Evolutionary conservation across 2,888 invertebrate species (phyloP), one percentile per base, ranked within the genome.

Genomic region (Sminthurinus aureus): DNA sequence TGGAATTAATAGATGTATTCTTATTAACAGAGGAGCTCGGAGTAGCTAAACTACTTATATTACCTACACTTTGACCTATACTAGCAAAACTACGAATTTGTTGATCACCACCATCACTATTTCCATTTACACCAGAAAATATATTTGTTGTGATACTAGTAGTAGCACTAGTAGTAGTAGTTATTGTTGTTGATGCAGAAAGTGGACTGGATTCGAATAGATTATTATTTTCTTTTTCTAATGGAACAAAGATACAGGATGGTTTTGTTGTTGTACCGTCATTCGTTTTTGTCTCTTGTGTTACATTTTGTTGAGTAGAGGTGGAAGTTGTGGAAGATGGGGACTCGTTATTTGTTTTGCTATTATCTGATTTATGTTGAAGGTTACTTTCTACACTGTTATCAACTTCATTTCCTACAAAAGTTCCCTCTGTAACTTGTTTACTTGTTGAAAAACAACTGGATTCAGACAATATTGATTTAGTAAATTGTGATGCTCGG

Each of bases 171-270:
- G 3, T 38, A 6, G 1, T 38, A 38, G 38, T 38, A 6, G 38
- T 38, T 38, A 38, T 38, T 38, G 38, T 6, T 38, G 38, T 38
- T 15, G 64, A 20, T 12, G 1, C 52, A 18, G 81, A 74, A 9
- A 74, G 22, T 11, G 38, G 18, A 51, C 73, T 15, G 13, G 74
- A n/a, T 18, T 81, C 81, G 52, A 71, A 71, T 24, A n/a, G 11
- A 26, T 18, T 64, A 74, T 64, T 73, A 26, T 73, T 76, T 51
- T 80, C 74, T 38, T 78, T 83, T 18, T 83, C 69, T 76, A 81
- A 64, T 38, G 83, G 85, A 52, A 83, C 83, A 67, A 83, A 83
- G 1, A 69, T 66, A 51, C 64, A 66, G 20, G 52, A 66, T 67
- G 38, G 64, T 6, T 38, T 38, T 38, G 38, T 38, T 38, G 38